Evolutionary conservation across 2,797 vertebrate species (phyloP), one percentile per base, ranked within the genome.

Genomic region (Myioborus miniatus): DNA sequence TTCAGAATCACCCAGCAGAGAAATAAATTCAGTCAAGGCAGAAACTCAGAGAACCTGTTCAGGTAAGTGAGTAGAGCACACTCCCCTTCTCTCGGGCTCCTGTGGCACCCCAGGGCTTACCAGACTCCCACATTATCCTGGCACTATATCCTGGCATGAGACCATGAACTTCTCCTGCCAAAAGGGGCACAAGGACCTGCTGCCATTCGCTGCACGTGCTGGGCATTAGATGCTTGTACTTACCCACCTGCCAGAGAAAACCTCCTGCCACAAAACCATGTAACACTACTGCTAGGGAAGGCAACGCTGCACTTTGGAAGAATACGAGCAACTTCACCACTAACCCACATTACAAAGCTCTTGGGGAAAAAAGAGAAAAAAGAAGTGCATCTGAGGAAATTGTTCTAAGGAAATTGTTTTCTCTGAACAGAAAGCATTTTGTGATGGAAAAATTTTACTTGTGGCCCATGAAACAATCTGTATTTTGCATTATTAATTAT

Each of bases 351-450:
- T 58, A 69, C 24, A 93, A 84, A 63, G 20, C 32, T 58, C 52
- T 79, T 59, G 30, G 39, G 72, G 58, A 37, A 0, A 2, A 47
- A 36, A 2, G 9, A 24, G 23, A 58, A 58, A 43, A 52, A 50
- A 62, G 16, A 37, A 55, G n/a, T 17, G 18, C 15, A 71, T 71
- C 60, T 53, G 53, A 74, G 53, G 68, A 50, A 90, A 89, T 1
- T 20, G 15, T 47, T 79, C 56, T 36, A 65, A 60, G 72, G 75
- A 87, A 87, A 87, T 50, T 39, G 49, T 34, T 74, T 89, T 80
- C 62, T 87, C 82, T 92, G n/a, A 96, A 71, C 14, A 80, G 69
- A 74, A 46, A 39, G 67, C 20, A 78, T 47, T 89, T 55, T 85
- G 30, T 27, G n/a, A 78, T 55, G 36, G 56, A 91, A 93, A 77